phyloP scores from a whole-genome alignment of 2,113 vertebrate species.

The Columba livia region DNA sequence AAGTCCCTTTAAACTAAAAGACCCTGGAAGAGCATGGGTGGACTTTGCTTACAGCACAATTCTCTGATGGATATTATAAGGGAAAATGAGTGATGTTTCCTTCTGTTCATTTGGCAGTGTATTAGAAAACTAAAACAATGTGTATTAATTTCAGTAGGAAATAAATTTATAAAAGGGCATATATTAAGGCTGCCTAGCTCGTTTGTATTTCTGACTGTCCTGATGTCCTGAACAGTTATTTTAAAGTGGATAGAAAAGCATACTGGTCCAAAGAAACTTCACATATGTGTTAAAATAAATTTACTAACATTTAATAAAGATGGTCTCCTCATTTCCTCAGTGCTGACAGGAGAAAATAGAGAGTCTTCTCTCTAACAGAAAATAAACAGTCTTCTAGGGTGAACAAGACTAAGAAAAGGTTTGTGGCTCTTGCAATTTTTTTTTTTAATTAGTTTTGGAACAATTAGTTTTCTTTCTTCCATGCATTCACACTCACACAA shows the following conservation, averaged over 20 bases:
- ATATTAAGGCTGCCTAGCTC: neutral
- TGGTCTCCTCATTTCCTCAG: neutral
- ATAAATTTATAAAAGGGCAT: neutral
- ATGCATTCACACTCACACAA: neutral
- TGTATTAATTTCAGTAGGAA: neutral
- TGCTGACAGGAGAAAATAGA: neutral
- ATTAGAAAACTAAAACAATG: neutral
- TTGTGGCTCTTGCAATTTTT: neutral
- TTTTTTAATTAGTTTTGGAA: neutral
- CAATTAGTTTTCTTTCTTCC: neutral
- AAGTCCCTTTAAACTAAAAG: neutral
- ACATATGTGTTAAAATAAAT: neutral
- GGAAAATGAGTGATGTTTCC: conserved; percentile 5
- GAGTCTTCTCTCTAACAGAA: too few species aligned
- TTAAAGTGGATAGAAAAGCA: neutral
- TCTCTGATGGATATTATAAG: neutral
- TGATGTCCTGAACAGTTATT: neutral
- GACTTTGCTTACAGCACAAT: neutral
- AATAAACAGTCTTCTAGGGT: neutral
- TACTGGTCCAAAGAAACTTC: neutral
- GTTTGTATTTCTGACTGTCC: neutral
- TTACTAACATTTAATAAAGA: neutral
- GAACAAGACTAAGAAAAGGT: neutral
- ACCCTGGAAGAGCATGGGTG: rapidly evolving
- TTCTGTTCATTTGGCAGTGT: neutral